Conservation (phyloP, 2,888 invertebrate species). For the Pachliopta kotzebuea region DNA sequence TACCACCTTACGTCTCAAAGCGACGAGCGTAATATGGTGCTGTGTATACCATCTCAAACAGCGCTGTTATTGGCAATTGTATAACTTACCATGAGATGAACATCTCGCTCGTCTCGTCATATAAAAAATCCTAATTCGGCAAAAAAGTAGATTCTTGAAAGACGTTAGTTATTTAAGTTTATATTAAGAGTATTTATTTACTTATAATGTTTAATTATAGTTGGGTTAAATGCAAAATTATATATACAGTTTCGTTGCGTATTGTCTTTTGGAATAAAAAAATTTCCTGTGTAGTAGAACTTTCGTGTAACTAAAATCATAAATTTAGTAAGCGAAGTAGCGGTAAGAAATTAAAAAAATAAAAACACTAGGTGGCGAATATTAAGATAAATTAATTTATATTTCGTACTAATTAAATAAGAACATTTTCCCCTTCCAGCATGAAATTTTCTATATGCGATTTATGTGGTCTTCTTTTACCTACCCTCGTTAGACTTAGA, state of each 20-base stretch:
- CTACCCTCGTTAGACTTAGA: conserved; percentile 17
- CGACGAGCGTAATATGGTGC: no score
- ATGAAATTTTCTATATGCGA: conserved; percentile 33
- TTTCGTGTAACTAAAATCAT: conserved; percentile 23
- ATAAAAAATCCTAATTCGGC: no score
- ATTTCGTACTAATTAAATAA: conserved; percentile 22
- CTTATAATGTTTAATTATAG: no score
- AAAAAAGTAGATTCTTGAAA: no score
- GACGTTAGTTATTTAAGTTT: no score
- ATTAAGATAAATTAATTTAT: conserved; percentile 23
- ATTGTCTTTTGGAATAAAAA: background rate
- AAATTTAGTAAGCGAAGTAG: conserved; percentile 23
- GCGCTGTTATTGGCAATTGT: no score
- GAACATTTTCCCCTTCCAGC: conserved; percentile 42
- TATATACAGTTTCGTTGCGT: background rate
- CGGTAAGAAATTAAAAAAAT: conserved; percentile 21
- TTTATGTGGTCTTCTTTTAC: conserved; percentile 17
- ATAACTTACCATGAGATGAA: no score
- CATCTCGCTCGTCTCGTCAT: no score
- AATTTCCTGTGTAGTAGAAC: conserved; percentile 25
- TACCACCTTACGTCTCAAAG: no score
- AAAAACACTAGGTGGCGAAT: conserved; percentile 20
- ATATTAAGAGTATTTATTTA: no score
- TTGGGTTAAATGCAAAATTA: background rate
- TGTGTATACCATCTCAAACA: no score